Base-by-base conservation (phyloP, 2,888 invertebrate species). In the Plagodis pulveraria region DNA sequence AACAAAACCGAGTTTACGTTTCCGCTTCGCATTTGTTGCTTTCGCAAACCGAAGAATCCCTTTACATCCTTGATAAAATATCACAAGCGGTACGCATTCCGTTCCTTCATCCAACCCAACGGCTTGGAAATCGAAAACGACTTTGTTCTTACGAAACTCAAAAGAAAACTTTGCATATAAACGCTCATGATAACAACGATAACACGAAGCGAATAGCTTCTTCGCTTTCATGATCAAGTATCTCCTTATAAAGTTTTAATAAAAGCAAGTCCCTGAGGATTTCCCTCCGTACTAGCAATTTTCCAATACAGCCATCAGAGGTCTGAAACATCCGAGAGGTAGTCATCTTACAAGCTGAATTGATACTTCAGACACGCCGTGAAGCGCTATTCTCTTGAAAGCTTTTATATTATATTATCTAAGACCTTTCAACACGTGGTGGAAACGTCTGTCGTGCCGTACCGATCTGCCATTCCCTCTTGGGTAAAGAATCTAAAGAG, bases 361-460 rank as follows among this genome's bases (percentile, higher is more conserved):
- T 91, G 90, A 90, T 91, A 89, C 90, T 91, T 90, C 87, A 91
- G 90, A 90, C 90, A 83, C 83, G 81, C 83, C 73, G 83, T 83
- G 81, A 81, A 86, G 83, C 85, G 86, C 86, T 86, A 87, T 90
- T 90, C 88, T 89, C 85, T 90, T 91, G 90, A 91, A 91, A 92
- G 91, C 89, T 91, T 91, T 90, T 90, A 89, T 91, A 91, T 91
- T 90, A 90, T 90, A 91, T 92, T 91, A 92, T 90, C 88, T 85
- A 84, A 87, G 86, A 89, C 86, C 88, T 89, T 87, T 83, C 81
- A 78, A 89, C 86, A 89, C 87, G 88, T 89, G 89, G 87, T 83
- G 76, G 42, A 73, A 89, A 84, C 87, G 89, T 90, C 89, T 89
- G 89, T 86, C 87, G 87, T 74, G 70, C 77, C 82, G 84, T 74